These are phyloP conservation scores for Pyrochroa serraticornis DNA, from an alignment of 2,888 invertebrate genomes.

Conservation along the genomic window DNA sequence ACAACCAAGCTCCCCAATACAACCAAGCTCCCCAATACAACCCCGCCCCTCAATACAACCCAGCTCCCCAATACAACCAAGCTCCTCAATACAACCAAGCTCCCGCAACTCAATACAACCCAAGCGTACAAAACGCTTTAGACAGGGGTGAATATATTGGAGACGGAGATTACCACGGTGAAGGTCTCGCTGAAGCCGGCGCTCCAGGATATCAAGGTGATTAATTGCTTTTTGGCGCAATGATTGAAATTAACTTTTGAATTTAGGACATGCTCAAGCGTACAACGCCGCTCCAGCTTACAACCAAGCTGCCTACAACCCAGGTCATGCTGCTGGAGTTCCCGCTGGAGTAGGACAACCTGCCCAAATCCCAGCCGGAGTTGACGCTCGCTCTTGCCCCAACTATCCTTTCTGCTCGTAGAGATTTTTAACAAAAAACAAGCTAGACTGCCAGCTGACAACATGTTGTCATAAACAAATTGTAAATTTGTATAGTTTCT, in stretches of 20 bases:
- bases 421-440: constrained; percentile 3
- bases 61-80: constrained; percentile 41
- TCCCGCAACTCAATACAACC: constrained; percentile 37
- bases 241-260: constrained; percentile 5
- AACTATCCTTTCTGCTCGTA: constrained; percentile 48
- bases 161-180: constrained; percentile 51
- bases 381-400: constrained; percentile 48
- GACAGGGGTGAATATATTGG: constrained; percentile 50
- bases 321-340: constrained; percentile 23
- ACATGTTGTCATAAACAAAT: constrained; percentile 40
- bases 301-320: constrained; percentile 34
- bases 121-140: constrained; percentile 46
- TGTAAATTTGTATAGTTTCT: constrained; percentile 36
- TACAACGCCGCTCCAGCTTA: constrained; percentile 34
- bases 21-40: constrained; percentile 24
- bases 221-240: background rate
- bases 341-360: constrained; percentile 35
- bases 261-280: constrained; percentile 33
- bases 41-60: constrained; percentile 41
- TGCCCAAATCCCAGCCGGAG: constrained; percentile 49
- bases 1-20: constrained; percentile 31
- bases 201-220: constrained; percentile 45
- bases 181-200: constrained; percentile 49
- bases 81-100: constrained; percentile 28
- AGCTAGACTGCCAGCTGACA: constrained; percentile 47